Evolutionary conservation across 2,797 vertebrate genomes (phyloP).

Genomic region (Myiothlypis chrysogaster): DNA sequence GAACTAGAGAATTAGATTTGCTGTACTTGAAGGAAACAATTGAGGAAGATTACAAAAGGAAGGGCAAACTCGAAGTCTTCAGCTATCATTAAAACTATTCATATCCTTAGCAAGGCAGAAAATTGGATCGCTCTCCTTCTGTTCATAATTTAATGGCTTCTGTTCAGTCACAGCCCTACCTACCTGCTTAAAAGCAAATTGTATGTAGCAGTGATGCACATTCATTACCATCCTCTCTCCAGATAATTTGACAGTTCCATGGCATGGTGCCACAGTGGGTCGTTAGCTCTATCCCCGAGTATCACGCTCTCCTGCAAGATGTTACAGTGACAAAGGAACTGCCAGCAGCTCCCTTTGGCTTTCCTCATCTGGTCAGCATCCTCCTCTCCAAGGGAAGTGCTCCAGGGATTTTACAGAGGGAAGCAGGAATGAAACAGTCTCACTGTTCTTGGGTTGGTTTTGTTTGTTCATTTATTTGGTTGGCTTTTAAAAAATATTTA

Average conservation of each 20-base stretch:
- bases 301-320: background rate
- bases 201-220: slow-evolving; percentile 31
- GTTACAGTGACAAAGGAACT: background rate
- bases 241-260: slow-evolving; percentile 37
- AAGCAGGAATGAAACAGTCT: background rate
- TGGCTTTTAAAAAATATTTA: rapidly evolving
- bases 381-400: background rate
- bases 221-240: slow-evolving; percentile 5
- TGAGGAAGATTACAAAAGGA: slow-evolving; percentile 39
- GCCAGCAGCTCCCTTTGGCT: background rate
- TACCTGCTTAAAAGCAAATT: slow-evolving; percentile 52
- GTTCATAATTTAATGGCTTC: slow-evolving; percentile 35
- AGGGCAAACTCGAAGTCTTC: slow-evolving; percentile 32
- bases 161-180: slow-evolving; percentile 44
- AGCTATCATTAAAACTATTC: slow-evolving; percentile 35
- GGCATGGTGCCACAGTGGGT: slow-evolving; percentile 44
- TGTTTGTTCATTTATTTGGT: background rate
- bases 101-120: slow-evolving; percentile 49
- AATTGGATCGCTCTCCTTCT: slow-evolving; percentile 46
- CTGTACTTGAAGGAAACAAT: slow-evolving; percentile 17
- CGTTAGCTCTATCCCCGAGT: background rate
- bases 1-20: slow-evolving; percentile 17
- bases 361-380: background rate
- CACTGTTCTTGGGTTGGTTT: background rate
- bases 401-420: background rate